Evolutionary conservation across 1,140 invertebrate species (phyloP).

Genomic region (Saccostrea cuccullata): DNA sequence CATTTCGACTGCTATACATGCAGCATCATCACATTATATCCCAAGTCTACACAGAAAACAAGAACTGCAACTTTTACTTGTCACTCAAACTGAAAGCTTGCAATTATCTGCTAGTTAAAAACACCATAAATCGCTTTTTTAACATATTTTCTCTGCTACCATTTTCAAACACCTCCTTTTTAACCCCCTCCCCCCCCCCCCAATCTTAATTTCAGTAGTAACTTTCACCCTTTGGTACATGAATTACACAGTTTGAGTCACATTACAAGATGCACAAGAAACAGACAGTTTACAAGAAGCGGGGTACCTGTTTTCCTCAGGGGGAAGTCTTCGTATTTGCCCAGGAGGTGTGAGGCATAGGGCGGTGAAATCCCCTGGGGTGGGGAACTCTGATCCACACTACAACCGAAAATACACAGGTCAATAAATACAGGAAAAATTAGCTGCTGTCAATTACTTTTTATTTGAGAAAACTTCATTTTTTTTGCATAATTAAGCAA

Average conservation of each 20-base stretch:
- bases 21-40: neutral
- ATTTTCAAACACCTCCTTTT: neutral
- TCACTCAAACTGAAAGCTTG: neutral
- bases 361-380: constrained; percentile 75
- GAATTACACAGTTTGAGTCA: constrained; percentile 11
- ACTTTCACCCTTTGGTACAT: neutral
- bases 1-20: neutral
- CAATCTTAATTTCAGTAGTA: neutral
- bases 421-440: no score
- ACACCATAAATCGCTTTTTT: no score
- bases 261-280: constrained; percentile 27
- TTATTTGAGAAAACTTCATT: no score
- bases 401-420: constrained; percentile 40
- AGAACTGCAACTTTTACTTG: constrained; percentile 18
- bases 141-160: neutral
- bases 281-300: neutral
- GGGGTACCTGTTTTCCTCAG: constrained; percentile 93
- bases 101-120: no score
- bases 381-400: constrained; percentile 75
- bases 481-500: no score
- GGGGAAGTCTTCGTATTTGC: constrained; percentile 92
- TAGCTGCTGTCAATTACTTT: no score
- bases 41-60: constrained; percentile 10
- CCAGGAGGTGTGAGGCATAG: constrained; percentile 79
- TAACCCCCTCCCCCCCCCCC: neutral